Conservation (phyloP, 2,797 vertebrate species). For the Sparidentex hasta region DNA sequence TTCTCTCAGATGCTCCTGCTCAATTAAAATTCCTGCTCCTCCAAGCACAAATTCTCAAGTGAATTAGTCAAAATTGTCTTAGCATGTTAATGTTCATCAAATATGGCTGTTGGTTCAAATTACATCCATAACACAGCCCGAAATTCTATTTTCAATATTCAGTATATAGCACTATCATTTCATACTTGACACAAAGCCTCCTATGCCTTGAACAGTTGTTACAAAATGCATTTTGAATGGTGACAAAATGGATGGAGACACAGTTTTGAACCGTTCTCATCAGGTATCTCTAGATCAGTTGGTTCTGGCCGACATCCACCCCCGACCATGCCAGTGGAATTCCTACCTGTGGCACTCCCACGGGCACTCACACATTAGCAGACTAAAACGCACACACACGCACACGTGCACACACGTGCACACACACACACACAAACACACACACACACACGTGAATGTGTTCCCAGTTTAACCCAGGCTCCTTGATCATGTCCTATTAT, state of each 20-base stretch:
- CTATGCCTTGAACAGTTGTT: background rate
- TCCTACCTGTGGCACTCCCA: constrained; percentile 47
- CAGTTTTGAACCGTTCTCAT: background rate
- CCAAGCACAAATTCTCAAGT: background rate
- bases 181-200: background rate
- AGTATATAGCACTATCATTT: background rate
- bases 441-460: background rate
- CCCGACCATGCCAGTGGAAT: constrained; percentile 61
- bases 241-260: background rate
- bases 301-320: constrained; percentile 44
- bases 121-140: background rate
- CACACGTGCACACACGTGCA: background rate
- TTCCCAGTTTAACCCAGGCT: constrained; percentile 26
- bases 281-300: background rate
- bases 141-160: background rate
- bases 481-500: constrained; percentile 66
- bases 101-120: background rate
- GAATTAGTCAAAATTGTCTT: background rate
- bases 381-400: background rate
- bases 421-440: background rate
- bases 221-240: background rate
- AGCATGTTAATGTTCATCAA: background rate
- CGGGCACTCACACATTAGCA: constrained; percentile 23
- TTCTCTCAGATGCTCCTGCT: constrained; percentile 28
- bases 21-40: constrained; percentile 61